A percentile compares a stretch with the other conserved stretches of the same genome.
These are phyloP conservation scores for Tethya wilhelma DNA, from an alignment of 37 sponge, comb jelly and placozoan species.

Conservation along the genomic window DNA sequence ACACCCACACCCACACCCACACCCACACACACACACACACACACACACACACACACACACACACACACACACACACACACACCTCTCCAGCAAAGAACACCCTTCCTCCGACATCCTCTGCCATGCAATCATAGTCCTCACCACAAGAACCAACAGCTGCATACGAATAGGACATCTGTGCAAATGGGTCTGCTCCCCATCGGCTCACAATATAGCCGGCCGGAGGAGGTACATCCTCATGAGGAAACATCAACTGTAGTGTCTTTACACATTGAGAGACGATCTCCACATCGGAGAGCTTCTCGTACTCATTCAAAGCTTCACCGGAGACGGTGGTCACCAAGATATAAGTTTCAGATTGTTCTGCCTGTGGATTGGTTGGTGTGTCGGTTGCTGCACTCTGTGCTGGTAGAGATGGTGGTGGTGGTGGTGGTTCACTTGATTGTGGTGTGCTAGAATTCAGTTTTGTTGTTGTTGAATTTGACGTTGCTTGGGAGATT, in stretches of 20 bases:
- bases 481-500: neutral
- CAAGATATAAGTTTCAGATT: conserved; percentile 38
- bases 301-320: conserved; percentile 55
- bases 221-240: conserved; percentile 62
- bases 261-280: conserved; percentile 53
- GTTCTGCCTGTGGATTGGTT: neutral
- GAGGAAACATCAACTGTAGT: conserved; percentile 75
- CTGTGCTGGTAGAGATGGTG: neutral
- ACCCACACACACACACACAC: too few relatives aligned
- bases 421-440: too few relatives aligned
- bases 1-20: too few relatives aligned
- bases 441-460: too few relatives aligned
- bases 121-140: conserved; percentile 80
- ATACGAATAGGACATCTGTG: conserved; percentile 89
- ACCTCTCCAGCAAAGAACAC: conserved; percentile 94
- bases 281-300: conserved; percentile 48
- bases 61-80: conserved; percentile 9
- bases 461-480: neutral
- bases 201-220: conserved; percentile 55
- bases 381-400: too few relatives aligned
- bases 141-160: conserved; percentile 77
- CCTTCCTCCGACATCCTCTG: conserved; percentile 59
- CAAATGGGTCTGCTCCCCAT: conserved; percentile 78
- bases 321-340: conserved; percentile 80
- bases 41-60: neutral